A percentile compares a stretch with the other conserved stretches of the same genome.
Conservation (phyloP, 1,140 invertebrate genomes). For the Saccostrea echinata region DNA sequence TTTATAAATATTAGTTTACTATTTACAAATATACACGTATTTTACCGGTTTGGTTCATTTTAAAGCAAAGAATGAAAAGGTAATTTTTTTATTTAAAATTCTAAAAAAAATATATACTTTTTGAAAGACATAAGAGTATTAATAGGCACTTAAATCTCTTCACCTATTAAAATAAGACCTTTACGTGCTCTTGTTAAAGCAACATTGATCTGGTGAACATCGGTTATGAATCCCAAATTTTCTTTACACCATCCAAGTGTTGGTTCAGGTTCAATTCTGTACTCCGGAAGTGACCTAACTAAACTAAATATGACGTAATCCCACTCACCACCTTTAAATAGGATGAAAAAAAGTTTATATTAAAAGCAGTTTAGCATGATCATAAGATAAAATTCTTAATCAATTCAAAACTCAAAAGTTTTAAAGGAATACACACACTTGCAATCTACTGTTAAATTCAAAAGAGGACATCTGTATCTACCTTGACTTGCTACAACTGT, state of each 20-base stretch:
- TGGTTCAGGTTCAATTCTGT: constrained; percentile 69
- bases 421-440: no score
- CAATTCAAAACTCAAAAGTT: background rate
- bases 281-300: constrained; percentile 67
- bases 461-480: no score
- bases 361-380: no score
- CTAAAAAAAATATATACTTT: background rate
- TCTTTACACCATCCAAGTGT: constrained; percentile 70
- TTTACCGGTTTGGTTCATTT: no score
- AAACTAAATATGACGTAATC: constrained; percentile 73
- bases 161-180: constrained; percentile 75
- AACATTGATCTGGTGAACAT: constrained; percentile 75
- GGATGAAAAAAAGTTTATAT: no score
- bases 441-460: no score
- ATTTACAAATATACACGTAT: no score
- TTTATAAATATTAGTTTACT: background rate
- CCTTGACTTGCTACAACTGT: constrained; percentile 70
- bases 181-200: constrained; percentile 73
- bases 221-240: constrained; percentile 74
- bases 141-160: no score
- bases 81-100: no score
- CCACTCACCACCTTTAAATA: constrained; percentile 70
- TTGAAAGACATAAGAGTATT: no score
- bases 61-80: no score
- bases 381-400: no score